These are phyloP conservation scores for Apogon talboti DNA, from an alignment of 2,797 vertebrate genomes.

Conservation along the genomic window DNA sequence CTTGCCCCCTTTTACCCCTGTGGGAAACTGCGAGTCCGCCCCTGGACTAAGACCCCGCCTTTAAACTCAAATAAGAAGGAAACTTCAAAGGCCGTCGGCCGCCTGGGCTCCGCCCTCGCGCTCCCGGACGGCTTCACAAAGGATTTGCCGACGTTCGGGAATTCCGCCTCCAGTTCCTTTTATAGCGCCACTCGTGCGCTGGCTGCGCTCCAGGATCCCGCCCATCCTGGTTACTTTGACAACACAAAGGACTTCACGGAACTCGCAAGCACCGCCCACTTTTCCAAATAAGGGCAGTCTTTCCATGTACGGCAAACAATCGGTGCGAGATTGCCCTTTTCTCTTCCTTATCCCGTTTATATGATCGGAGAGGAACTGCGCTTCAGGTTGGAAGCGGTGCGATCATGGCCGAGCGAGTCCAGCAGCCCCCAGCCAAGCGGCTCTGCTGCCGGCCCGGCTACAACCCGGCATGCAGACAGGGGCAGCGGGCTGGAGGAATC, in stretches of 20 bases:
- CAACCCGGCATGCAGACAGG: conserved; percentile 91
- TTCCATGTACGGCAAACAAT: conserved; percentile 88
- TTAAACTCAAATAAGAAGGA: conserved; percentile 80
- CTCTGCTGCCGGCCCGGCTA: conserved; percentile 98
- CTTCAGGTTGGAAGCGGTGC: conserved; percentile 94
- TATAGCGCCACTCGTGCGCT: conserved; percentile 84
- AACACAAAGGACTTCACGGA: conserved; percentile 84
- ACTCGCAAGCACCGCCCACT: conserved; percentile 70
- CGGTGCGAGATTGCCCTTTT: conserved; percentile 84
- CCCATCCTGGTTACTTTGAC: conserved; percentile 80
- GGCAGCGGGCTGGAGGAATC: conserved; percentile 90
- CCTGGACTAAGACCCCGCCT: conserved; percentile 83
- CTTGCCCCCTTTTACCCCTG: conserved; percentile 79
- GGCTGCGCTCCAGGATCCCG: conserved; percentile 73
- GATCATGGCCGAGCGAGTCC: conserved; percentile 99
- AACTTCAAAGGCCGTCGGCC: conserved; percentile 80
- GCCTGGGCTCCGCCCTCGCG: conserved; percentile 79
- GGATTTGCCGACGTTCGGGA: conserved; percentile 85
- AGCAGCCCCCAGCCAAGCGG: conserved; percentile 97
- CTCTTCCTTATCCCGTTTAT: conserved; percentile 93
- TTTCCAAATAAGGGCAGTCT: conserved; percentile 83
- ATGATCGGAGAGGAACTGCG: conserved; percentile 95
- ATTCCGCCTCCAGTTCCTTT: conserved; percentile 86
- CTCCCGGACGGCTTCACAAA: conserved; percentile 81
- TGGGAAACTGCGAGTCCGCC: conserved; percentile 79